Evolutionary conservation across 2,113 vertebrate genomes (phyloP).

Genomic region (Neogale vison): DNA sequence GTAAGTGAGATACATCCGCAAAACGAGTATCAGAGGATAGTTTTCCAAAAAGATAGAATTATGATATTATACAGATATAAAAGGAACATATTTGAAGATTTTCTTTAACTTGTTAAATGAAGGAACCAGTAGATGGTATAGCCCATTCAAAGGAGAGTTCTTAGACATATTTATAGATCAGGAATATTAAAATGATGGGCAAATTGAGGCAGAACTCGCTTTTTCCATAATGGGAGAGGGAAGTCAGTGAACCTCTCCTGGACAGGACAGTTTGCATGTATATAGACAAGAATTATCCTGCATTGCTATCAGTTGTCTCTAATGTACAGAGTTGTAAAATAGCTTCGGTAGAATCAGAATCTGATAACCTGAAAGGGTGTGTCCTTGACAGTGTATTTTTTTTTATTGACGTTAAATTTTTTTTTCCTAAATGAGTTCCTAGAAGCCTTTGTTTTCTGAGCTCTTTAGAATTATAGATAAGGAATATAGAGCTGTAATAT

Average conservation of each 20-base stretch:
- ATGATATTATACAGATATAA: background rate
- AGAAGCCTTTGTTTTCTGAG: slow-evolving; percentile 11
- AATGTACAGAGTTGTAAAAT: background rate
- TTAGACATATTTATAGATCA: background rate
- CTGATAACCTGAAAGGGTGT: background rate
- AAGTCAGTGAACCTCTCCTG: background rate
- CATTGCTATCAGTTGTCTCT: background rate
- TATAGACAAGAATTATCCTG: background rate
- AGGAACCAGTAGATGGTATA: background rate
- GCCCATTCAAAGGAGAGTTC: background rate
- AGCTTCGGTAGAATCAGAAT: background rate
- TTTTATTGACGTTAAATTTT: background rate
- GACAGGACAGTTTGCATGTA: background rate
- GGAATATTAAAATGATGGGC: background rate
- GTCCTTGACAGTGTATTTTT: background rate
- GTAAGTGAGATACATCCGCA: background rate
- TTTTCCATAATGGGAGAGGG: background rate
- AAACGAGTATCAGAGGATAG: background rate
- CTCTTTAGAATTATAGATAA: background rate
- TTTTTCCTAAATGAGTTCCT: background rate
- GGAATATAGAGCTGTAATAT: background rate
- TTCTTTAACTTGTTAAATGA: background rate
- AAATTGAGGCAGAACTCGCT: background rate
- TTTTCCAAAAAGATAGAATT: background rate
- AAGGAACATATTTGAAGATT: background rate